Percentiles rank a stretch among this genome's conserved stretches.
Conservation (phyloP, 2,888 invertebrate species). For the Epirrhoe alternata region DNA sequence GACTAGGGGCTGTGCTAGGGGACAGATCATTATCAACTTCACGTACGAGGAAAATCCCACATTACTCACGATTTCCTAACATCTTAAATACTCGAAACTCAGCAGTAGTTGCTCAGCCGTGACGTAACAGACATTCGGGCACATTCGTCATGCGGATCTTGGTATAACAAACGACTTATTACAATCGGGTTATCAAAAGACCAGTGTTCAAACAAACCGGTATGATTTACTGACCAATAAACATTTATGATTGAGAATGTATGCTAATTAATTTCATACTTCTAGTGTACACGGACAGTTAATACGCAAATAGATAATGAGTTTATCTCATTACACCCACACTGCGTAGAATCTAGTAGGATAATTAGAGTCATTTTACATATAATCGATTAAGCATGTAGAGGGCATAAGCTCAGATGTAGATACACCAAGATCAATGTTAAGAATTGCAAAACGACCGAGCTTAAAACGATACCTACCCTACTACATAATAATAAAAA, state of each 20-base stretch:
- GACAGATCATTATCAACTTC: slow-evolving; percentile 14
- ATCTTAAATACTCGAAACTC: slow-evolving; percentile 12
- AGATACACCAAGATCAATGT: no score
- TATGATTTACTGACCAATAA: slow-evolving; percentile 22
- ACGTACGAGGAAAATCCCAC: slow-evolving; percentile 21
- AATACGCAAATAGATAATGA: slow-evolving; percentile 16
- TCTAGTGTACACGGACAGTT: slow-evolving; percentile 4
- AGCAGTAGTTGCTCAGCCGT: slow-evolving; percentile 7
- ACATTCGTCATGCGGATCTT: slow-evolving; percentile 23
- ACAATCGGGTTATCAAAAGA: slow-evolving; percentile 27
- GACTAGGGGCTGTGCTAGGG: no score
- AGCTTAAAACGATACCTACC: no score
- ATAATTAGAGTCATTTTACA: neutral
- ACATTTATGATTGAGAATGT: slow-evolving; percentile 19
- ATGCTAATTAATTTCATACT: slow-evolving; percentile 18
- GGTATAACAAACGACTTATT: slow-evolving; percentile 12
- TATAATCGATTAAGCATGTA: neutral
- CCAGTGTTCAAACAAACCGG: slow-evolving; percentile 26
- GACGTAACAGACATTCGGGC: slow-evolving; percentile 13
- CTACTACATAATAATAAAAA: no score
- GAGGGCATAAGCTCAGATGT: no score
- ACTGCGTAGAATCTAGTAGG: neutral
- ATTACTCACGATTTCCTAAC: slow-evolving; percentile 28
- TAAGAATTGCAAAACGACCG: no score
- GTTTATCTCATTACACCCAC: slow-evolving; percentile 21